Evolutionary conservation across 2,888 invertebrate genomes (phyloP), one percentile per base, ranked within the genome.

Genomic region (Himalopsyche tibetana): DNA sequence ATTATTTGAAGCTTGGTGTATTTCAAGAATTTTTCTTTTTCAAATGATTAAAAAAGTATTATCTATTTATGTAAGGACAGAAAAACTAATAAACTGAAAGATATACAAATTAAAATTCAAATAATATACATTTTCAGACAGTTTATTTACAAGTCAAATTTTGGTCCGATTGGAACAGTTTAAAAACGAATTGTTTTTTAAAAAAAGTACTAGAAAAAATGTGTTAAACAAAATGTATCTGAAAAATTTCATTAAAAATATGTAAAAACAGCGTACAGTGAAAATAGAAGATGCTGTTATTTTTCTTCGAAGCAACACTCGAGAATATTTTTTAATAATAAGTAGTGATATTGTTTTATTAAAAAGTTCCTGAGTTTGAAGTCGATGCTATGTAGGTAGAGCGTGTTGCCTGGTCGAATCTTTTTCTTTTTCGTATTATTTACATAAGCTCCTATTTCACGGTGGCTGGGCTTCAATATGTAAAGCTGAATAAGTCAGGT

Each of bases 391-490:
- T 80, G n/a, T 63, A 63, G 63, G n/a, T 63, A 63, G 63, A 19
- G 19, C 80, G 80, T 80, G 80, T 40, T 40, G 42, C 80, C 45
- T 80, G 45, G 40, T 80, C 45, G 80, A 80, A 80, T 40, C 19
- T 45, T 80, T 51, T 80, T 84, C 84, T 45, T 86, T 86, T 83
- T 83, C 86, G 69, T 82, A 81, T 86, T 86, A 86, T 86, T 86
- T 86, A 86, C 86, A 84, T 86, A 86, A 86, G 84, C 86, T 84
- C 81, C 86, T 74, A 86, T 86, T 86, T 86, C 86, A 86, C 86
- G 86, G 82, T 86, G 74, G 79, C 82, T 86, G 84, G 69, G 56
- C 84, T 82, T 74, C 86, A 84, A 86, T 86, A 84, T 84, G 83
- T 86, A 81, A 45, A 81, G 28, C 45, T 42, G 45, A 45, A 28